Evolutionary conservation across 2,888 invertebrate genomes (phyloP), one percentile per base, ranked within the genome.

Genomic region (Trissolcus japonicus): DNA sequence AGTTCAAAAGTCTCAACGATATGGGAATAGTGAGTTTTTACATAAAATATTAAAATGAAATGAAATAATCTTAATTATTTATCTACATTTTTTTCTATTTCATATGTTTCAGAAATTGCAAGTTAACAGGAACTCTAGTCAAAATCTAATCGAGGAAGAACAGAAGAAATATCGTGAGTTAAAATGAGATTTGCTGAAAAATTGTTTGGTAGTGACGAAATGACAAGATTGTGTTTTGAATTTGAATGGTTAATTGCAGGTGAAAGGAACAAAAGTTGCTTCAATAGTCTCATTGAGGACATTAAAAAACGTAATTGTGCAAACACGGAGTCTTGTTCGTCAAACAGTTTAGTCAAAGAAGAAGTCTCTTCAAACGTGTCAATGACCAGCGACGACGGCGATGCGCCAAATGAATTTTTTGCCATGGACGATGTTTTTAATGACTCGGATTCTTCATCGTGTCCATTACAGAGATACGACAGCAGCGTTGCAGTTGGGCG

Each of bases 161-260:
- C 87, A 89, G 57, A 86, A 86, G 66, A 86, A 88, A 76, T 90
- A 90, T 82, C 81, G 89, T 89, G 83, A 63, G 35, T 61, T 6
- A 65, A n/a, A 50, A 65, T 75, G 16, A 46, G 14, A 9, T 35
- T 35, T 35, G 9, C 11, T 13, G 2, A 14, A 14, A 46, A 14
- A 35, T 35, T 35, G 7, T 7, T 35, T 11, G 11, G 11, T 9
- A 35, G 35, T 35, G 6, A 29, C 1, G 7, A 29, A 21, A 21
- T 2, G 21, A 21, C 21, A 25, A 25, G 25, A 25, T 25, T 25
- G 25, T 35, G 35, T 35, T 35, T 35, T 35, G 35, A 35, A 35
- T 11, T 35, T 35, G 35, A 35, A 35, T 35, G 35, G 35, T 35
- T 17, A 17, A 51, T 51, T 51, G 9, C 79, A 90, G 90, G 89